phyloP scores from a whole-genome alignment of 2,888 invertebrate genomes.

The Microctonus aethiopoides region DNA sequence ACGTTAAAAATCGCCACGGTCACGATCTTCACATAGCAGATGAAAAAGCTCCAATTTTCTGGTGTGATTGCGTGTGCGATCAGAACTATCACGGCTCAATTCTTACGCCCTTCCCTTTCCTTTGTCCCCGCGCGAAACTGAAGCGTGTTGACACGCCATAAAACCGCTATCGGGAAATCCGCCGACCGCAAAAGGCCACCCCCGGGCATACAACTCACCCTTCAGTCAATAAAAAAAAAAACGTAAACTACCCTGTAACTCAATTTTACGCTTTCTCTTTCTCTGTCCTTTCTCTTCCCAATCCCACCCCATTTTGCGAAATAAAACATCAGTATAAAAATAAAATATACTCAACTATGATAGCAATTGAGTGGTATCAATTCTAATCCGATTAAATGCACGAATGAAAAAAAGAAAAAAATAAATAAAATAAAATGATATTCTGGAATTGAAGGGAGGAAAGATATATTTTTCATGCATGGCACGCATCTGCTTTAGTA shows the following conservation, averaged over 20 bases:
- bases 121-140: constrained; percentile 37
- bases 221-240: constrained; percentile 60
- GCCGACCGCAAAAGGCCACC: constrained; percentile 58
- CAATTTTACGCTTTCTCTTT: constrained; percentile 59
- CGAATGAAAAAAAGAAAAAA: constrained; percentile 20
- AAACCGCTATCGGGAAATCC: constrained; percentile 65
- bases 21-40: constrained; percentile 6
- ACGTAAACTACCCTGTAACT: constrained; percentile 62
- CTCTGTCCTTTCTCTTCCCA: no score
- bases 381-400: constrained; percentile 24
- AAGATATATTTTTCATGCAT: constrained; percentile 30
- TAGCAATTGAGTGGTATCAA: constrained; percentile 17
- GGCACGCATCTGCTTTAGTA: constrained; percentile 48
- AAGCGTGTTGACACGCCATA: constrained; percentile 67
- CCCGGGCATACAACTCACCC: constrained; percentile 22
- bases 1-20: constrained; percentile 1
- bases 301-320: not conserved
- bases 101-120: constrained; percentile 32
- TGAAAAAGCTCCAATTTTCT: constrained; percentile 43
- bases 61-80: constrained; percentile 50
- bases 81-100: constrained; percentile 22
- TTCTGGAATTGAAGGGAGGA: constrained; percentile 26
- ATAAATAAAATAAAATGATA: constrained; percentile 9
- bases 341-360: constrained; percentile 14
- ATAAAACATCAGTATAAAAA: constrained; percentile 11